Evolutionary conservation across 2,888 invertebrate species (phyloP).

Genomic region (Scrobipalpa atriplicella): DNA sequence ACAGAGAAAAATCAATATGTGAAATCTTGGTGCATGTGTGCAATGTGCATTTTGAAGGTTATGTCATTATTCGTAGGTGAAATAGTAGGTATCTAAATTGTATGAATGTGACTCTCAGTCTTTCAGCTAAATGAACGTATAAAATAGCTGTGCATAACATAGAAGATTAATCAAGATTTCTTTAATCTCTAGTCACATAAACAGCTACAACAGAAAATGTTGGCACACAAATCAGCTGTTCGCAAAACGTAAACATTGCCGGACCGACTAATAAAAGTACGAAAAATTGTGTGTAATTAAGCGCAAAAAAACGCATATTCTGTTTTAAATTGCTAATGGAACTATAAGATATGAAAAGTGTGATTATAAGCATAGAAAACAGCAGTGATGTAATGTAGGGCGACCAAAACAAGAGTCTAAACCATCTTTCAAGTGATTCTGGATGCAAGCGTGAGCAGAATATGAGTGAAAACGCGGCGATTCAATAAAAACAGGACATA

Average conservation of each 20-base stretch:
- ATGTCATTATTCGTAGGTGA: background rate
- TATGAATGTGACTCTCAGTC: background rate
- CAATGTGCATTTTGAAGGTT: background rate
- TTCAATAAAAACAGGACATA: constrained; percentile 20
- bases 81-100: no score
- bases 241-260: constrained; percentile 15
- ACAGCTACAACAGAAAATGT: background rate
- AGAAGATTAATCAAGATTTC: background rate
- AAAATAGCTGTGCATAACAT: background rate
- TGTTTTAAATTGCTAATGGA: background rate
- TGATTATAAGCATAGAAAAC: background rate
- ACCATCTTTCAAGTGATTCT: background rate
- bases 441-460: background rate
- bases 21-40: no score
- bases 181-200: background rate
- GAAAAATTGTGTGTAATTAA: constrained; percentile 12
- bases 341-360: background rate
- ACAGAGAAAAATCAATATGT: no score
- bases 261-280: background rate
- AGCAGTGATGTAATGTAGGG: background rate
- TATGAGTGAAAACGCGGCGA: constrained; percentile 5
- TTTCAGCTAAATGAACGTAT: background rate
- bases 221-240: constrained; percentile 20
- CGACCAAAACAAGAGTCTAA: constrained; percentile 16
- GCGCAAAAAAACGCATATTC: background rate